Base-by-base conservation (phyloP, 2,797 vertebrate species). In the Oceanodroma leucorhoa region DNA sequence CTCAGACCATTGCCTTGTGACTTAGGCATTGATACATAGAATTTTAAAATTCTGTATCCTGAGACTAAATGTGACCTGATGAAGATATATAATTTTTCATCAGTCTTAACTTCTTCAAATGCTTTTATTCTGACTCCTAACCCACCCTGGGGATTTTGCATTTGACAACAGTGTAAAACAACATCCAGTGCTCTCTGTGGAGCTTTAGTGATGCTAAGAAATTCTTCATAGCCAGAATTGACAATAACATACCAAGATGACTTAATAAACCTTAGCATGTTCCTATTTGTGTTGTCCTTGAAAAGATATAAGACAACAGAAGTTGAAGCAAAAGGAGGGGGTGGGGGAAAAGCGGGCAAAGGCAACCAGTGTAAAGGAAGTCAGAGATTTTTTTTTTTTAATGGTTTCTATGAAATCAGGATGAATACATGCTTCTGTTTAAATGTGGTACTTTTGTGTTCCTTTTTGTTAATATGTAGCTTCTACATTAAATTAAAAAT, bases 231-330 rank as follows among this genome's bases (percentile, higher is more conserved):
- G 96, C 93, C 96, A 89, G 81, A 96, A 96, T 89, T 96, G 95
- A 97, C 97, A 97, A 96, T 97, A 97, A 85, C 96, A 95, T 92
- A 96, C 95, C 95, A 94, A 97, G 97, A 98, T 97, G 97, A 97
- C 97, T 98, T 98, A 97, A 98, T 98, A 98, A 98, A 97, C 96
- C 93, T 95, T 97, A 94, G 94, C 95, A 75, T 95, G 96, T 97
- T 82, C 91, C 92, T 92, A 73, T 94, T 96, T 97, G 60, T 65
- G 95, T 96, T 76, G 88, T 79, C 90, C 97, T 97, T 97, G 94
- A 86, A 90, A 88, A 86, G 92, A 93, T 78, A 58, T 22, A 97
- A 97, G 96, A 93, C 94, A 96, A 95, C 83, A 96, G 76, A 93
- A 97, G 87, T 91, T 87, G 92, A 97, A 95, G 97, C 41, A 89